These are phyloP conservation scores for Drosophila dives DNA, from an alignment of 2,888 invertebrate genomes.

Conservation along the genomic window DNA sequence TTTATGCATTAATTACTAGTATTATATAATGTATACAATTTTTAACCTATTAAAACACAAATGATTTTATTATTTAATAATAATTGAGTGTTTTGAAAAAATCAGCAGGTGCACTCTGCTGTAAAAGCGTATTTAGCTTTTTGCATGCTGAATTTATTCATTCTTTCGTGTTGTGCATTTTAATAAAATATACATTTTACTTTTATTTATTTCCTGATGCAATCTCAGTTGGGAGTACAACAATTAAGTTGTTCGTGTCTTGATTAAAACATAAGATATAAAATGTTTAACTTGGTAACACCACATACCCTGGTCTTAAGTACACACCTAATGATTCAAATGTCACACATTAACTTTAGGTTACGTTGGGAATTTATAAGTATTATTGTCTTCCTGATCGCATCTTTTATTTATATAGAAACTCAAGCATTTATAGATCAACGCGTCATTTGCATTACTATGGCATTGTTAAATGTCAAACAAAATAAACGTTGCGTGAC, in stretches of 20 bases:
- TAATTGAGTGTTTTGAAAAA: neutral
- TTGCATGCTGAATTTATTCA: neutral
- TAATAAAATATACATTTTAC: neutral
- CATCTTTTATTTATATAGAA: neutral
- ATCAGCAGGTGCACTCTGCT: neutral
- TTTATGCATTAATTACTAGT: neutral
- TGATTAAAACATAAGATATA: neutral
- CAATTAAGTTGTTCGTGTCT: neutral
- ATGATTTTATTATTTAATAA: neutral
- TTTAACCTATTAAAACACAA: too few relatives aligned
- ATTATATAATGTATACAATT: neutral
- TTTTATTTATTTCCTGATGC: neutral
- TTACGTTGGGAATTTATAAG: neutral
- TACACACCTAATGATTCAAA: neutral
- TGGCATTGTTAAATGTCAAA: neutral
- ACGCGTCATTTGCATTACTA: neutral
- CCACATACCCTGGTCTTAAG: neutral
- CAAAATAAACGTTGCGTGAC: neutral
- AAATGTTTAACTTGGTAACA: neutral
- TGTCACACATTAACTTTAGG: neutral
- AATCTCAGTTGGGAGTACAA: constrained; percentile 1
- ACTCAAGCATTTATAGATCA: neutral
- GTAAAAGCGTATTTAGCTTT: neutral
- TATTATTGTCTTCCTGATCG: neutral
- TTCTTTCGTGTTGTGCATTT: constrained; percentile 1